Evolutionary conservation across 2,113 vertebrate genomes (phyloP), one percentile per base, ranked within the genome.

Genomic region (Marmota monax): DNA sequence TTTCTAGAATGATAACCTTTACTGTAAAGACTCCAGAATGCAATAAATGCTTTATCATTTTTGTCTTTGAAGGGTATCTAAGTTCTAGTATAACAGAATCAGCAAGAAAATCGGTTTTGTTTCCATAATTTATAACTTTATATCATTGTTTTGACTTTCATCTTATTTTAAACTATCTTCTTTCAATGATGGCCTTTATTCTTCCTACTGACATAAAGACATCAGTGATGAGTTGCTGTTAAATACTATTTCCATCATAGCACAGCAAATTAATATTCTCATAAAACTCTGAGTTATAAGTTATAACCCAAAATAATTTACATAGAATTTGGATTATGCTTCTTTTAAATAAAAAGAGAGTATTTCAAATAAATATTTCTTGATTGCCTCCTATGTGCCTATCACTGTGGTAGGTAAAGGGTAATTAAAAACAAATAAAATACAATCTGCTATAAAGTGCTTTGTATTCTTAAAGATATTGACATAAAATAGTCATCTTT

Each of bases 281-380:
- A 72, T 42, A 97, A 85, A 96, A 61, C 13, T 37, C 14, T 17
- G 51, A 65, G 13, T 76, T 79, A 65, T 86, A 63, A 87, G 8
- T 39, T 58, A 58, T 79, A 65, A 58, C 4, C 42, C 7, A 72
- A 88, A 86, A 84, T 45, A 82, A 91, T 51, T 58, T 39, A 78
- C 90, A 51, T 76, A 63, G 7, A 74, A 2, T 39, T 92, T 84
- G 14, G 7, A 92, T 80, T 70, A 78, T 37, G 65, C 1, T 74
- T 73, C 29, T 78, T 82, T 34, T 32, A 70, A 89, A 84, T 79
- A 3, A 92, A 80, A 2, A 84, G 34, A 93, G 9, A 82, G 12
- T 63, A 90, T 69, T 84, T 56, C 32, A 94, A 90, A 87, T 72
- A 73, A 88, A 94, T 74, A 94, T 85, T 93, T 72, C 25, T 90